Evolutionary conservation across 1,140 invertebrate genomes (phyloP), one percentile per base, ranked within the genome.

Genomic region (Harpegnathos saltator): DNA sequence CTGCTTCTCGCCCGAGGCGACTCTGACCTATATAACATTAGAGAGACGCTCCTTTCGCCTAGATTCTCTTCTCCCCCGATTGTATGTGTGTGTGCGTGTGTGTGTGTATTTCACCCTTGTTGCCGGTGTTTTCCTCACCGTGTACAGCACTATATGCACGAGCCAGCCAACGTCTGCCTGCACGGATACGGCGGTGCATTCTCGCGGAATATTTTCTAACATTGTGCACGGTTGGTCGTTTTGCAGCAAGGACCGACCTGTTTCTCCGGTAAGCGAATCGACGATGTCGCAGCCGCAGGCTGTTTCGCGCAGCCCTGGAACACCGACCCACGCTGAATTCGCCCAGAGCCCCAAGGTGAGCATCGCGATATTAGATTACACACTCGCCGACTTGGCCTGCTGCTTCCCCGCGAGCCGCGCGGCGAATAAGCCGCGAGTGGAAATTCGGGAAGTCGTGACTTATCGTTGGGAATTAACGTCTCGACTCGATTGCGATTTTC

Each of bases 211-310:
- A 72, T 68, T 44, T 69, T 81, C n/a, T 88, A 88, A 88, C 66
- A 22, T 74, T 71, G 56, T 38, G 38, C 56, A 48, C 50, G 69
- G 65, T 75, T 78, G n/a, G 44, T 90, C 85, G 38, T 85, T 90
- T 92, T 93, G 54, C 92, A 95, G 94, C 93, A 96, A 95, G 94
- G 95, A 95, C 89, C 95, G 94, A 89, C 95, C 94, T 86, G 93
- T 94, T 89, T 94, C 95, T 87, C 94, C 92, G 91, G 92, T 93
- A 87, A 91, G 91, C 87, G 94, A 94, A 85, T 92, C 92, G 59
- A 92, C 92, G 69, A 92, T 92, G 89, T 91, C 91, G 33, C 91
- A 93, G 85, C 90, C 91, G 59, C 91, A 92, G 72, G 86, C 83
- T 80, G 83, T 92, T 80, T 91, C 84, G 72, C 92, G 91, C 83